Percentiles rank a stretch among this genome's conserved stretches.
phyloP scores from a whole-genome alignment of 2,797 vertebrate species.

The Halcyon chelicuti region DNA sequence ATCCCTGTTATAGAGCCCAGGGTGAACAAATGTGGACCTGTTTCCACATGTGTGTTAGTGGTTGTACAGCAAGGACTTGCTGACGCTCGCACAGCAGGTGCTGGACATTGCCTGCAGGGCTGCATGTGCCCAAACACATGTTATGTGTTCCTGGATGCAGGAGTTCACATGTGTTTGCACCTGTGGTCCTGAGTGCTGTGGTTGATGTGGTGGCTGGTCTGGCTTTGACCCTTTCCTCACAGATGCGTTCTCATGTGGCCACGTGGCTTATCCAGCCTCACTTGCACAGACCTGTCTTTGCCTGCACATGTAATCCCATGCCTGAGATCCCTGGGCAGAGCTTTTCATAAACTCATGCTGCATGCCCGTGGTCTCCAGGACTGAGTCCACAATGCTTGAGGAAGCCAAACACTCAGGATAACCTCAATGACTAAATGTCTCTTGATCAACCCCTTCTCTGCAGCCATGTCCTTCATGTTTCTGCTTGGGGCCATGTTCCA shows the following conservation, averaged over 20 bases:
- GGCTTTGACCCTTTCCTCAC: background rate
- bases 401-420: background rate
- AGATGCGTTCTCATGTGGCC: background rate
- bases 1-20: background rate
- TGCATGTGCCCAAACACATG: background rate
- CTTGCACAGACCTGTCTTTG: background rate
- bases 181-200: background rate
- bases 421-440: background rate
- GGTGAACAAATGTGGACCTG: background rate
- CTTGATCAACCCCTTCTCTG: background rate
- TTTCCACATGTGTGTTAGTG: background rate
- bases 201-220: background rate
- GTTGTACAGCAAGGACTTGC: background rate
- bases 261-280: background rate
- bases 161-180: background rate
- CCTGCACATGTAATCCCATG: background rate
- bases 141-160: background rate
- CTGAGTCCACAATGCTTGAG: background rate
- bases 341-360: background rate
- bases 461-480: fast-evolving
- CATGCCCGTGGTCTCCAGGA: background rate
- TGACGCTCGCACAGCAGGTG: background rate
- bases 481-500: background rate
- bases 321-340: background rate
- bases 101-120: background rate